Percentiles rank a stretch among this genome's conserved stretches.
Evolutionary conservation across 2,888 invertebrate genomes (phyloP).

Genomic region (Polyommatus icarus): DNA sequence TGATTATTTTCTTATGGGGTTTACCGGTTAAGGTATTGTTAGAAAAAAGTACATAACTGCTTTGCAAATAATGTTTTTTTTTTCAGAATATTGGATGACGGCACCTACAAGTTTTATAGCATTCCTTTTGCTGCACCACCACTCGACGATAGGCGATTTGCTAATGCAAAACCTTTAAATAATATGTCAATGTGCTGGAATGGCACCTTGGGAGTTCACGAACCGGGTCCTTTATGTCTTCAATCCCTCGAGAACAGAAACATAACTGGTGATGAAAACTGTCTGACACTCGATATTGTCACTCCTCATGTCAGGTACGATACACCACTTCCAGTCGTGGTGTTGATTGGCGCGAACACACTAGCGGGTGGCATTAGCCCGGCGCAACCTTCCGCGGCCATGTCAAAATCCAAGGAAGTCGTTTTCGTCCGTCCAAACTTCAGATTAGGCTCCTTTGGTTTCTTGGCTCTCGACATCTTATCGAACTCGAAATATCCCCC

Average conservation of each 20-base stretch:
- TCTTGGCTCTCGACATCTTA: conserved; percentile 86
- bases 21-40: too few relatives aligned
- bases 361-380: conserved; percentile 89
- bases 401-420: conserved; percentile 88
- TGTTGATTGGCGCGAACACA: conserved; percentile 89
- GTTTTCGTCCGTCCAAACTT: conserved; percentile 94
- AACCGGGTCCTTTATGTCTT: conserved; percentile 84
- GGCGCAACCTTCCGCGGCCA: conserved; percentile 86
- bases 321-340: conserved; percentile 89
- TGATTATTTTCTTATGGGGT: too few relatives aligned
- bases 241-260: conserved; percentile 85
- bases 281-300: conserved; percentile 89
- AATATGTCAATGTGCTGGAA: conserved; percentile 89
- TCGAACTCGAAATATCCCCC: conserved; percentile 85
- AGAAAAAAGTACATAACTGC: too few relatives aligned
- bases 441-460: conserved; percentile 89
- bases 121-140: conserved; percentile 91
- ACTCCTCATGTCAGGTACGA: conserved; percentile 91
- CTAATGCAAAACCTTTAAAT: conserved; percentile 83
- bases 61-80: conserved; percentile 33
- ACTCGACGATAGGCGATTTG: conserved; percentile 84
- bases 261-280: conserved; percentile 88
- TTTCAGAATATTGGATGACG: conserved; percentile 85
- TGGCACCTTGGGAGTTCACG: conserved; percentile 84
- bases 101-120: conserved; percentile 89